Base-by-base conservation (phyloP, 2,888 invertebrate species). In the Lacanobia wlatinum region DNA sequence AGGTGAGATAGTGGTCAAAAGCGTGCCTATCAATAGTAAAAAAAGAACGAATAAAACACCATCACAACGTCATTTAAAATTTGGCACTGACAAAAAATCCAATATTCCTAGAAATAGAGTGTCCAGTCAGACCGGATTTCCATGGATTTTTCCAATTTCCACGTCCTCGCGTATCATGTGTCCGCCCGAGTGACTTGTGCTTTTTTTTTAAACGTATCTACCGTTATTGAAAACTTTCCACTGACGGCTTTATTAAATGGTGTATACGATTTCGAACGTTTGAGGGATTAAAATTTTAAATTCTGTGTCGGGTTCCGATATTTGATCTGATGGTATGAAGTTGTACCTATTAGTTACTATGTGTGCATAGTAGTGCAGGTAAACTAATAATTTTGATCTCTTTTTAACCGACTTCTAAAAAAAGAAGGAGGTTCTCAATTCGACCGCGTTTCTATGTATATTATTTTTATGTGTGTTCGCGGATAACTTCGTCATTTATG, bases 91-190 rank as follows among this genome's bases (percentile, higher is more conserved):
- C 55, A 78, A 79, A 72, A 73, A 65, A n/a, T 28, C 21, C 56
- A 14, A 60, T 38, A 43, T 38, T 75, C 65, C 74, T 72, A 78
- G 85, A 84, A 84, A 85, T 71, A 78, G 74, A 63, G 76, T 85
- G 83, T 82, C 82, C 76, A 74, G 62, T 46, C 52, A 71, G n/a
- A 71, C 73, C 69, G 85, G 87, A 87, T 90, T 90, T 89, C 77
- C 87, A 86, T 80, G 89, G 89, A 90, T 92, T 94, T 94, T 94
- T 93, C 91, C 94, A 94, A 94, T 95, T 95, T 95, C 94, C 94
- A 91, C 85, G 76, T 80, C 79, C 71, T 76, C 76, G 80, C 90
- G 82, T 94, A 94, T 94, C 94, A 84, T 82, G 78, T 85, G 88
- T 93, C 88, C 94, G 88, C 85, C 84, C 87, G 91, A 89, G 76